Evolutionary conservation across 2,113 vertebrate species (phyloP).

Genomic region (Neotoma lepida): DNA sequence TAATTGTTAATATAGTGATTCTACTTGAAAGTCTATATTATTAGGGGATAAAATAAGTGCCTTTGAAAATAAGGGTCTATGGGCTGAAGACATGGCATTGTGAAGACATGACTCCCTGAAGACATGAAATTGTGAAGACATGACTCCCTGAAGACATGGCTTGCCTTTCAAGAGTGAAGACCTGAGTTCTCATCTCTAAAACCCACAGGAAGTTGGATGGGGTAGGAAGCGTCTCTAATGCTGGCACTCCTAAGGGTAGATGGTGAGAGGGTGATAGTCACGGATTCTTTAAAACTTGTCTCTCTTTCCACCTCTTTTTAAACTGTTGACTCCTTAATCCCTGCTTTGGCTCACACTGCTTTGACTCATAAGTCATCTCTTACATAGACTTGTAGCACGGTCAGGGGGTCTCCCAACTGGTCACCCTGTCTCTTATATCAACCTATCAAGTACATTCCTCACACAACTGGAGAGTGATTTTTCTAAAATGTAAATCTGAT

Average conservation of each 20-base stretch:
- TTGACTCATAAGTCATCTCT: neutral
- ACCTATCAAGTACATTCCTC: constrained; percentile 68
- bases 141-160: neutral
- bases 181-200: neutral
- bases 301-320: constrained; percentile 6
- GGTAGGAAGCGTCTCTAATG: neutral
- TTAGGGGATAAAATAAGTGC: neutral
- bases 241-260: neutral
- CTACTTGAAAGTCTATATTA: neutral
- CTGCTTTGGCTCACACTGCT: neutral
- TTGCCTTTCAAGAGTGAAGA: too few species aligned
- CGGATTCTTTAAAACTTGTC: neutral
- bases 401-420: neutral
- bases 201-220: neutral
- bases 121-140: too few species aligned
- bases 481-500: constrained; percentile 77
- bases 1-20: neutral
- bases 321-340: neutral
- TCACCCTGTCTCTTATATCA: neutral
- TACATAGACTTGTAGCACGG: neutral
- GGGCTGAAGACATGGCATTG: neutral
- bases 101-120: neutral
- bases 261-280: neutral
- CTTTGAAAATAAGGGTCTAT: neutral
- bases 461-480: constrained; percentile 69